A percentile compares a stretch with the other conserved stretches of the same genome.
Evolutionary conservation across 2,888 invertebrate genomes (phyloP).

Genomic region (Sphecodes monilicornis): DNA sequence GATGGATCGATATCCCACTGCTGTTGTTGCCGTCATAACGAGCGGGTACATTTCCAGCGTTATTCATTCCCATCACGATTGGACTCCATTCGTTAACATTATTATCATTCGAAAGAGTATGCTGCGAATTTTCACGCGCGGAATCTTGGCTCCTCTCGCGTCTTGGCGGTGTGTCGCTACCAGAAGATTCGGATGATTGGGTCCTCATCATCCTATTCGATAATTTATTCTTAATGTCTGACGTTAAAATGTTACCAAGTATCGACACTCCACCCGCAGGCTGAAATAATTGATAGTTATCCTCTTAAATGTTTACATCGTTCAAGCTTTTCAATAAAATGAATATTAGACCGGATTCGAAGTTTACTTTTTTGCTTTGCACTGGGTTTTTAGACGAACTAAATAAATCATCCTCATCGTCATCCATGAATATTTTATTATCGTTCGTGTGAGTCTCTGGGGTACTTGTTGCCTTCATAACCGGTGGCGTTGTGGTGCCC

Average conservation of each 20-base stretch:
- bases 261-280: constrained; percentile 86
- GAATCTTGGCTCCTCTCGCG: constrained; percentile 44
- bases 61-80: constrained; percentile 31
- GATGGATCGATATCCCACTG: constrained; percentile 78
- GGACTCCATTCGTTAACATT: constrained; percentile 38
- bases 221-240: constrained; percentile 71
- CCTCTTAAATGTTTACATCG: not conserved
- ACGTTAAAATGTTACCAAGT: constrained; percentile 84
- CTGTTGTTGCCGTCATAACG: constrained; percentile 53
- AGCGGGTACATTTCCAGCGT: constrained; percentile 33
- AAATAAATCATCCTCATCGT: constrained; percentile 77
- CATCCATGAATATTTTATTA: constrained; percentile 77
- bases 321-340: not conserved
- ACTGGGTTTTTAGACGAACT: constrained; percentile 59
- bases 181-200: constrained; percentile 74
- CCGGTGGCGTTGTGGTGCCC: constrained; percentile 60
- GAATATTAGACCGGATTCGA: not conserved
- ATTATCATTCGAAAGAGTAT: constrained; percentile 33
- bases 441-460: constrained; percentile 73
- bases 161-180: constrained; percentile 64
- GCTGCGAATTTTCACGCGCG: constrained; percentile 8
- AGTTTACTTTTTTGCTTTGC: constrained; percentile 64
- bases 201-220: constrained; percentile 70
- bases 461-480: constrained; percentile 75
- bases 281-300: constrained; percentile 80